phyloP scores from a whole-genome alignment of 1,140 invertebrate genomes.

The Battus philenor region DNA sequence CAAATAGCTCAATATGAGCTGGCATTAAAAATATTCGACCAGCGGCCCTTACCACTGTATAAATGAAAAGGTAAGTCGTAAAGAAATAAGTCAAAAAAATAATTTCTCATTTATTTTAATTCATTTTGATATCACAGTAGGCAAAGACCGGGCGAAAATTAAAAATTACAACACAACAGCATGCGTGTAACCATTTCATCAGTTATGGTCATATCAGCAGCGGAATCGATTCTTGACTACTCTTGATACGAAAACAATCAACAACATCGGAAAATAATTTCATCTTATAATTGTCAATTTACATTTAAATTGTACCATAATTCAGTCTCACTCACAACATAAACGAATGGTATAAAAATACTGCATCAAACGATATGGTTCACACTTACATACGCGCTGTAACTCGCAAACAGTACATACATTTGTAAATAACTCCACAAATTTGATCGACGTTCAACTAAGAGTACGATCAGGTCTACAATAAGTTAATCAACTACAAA shows the following conservation, averaged over 20 bases:
- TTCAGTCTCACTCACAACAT: constrained; percentile 70
- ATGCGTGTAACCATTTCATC: constrained; percentile 63
- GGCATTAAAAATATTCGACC: constrained; percentile 60
- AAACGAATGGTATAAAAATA: constrained; percentile 70
- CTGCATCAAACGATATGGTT: constrained; percentile 58
- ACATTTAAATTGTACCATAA: constrained; percentile 64
- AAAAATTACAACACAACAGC: constrained; percentile 67
- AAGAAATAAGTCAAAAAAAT: constrained; percentile 38
- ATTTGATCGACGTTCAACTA: constrained; percentile 65
- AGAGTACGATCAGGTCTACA: constrained; percentile 63
- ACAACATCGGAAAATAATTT: constrained; percentile 55
- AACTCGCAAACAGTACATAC: constrained; percentile 34
- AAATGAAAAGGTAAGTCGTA: constrained; percentile 47
- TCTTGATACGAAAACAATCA: constrained; percentile 24
- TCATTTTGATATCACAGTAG: constrained; percentile 64
- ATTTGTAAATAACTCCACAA: constrained; percentile 40
- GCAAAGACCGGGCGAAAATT: constrained; percentile 69
- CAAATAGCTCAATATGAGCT: constrained; percentile 74
- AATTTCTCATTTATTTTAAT: constrained; percentile 40
- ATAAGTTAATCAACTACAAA: constrained; percentile 70
- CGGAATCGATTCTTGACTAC: constrained; percentile 16
- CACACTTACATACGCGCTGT: constrained; percentile 27
- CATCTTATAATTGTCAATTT: constrained; percentile 38
- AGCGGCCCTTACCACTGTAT: constrained; percentile 51
- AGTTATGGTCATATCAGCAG: constrained; percentile 35